Conservation (phyloP, 2,888 invertebrate genomes). For the Allygus modestus region DNA sequence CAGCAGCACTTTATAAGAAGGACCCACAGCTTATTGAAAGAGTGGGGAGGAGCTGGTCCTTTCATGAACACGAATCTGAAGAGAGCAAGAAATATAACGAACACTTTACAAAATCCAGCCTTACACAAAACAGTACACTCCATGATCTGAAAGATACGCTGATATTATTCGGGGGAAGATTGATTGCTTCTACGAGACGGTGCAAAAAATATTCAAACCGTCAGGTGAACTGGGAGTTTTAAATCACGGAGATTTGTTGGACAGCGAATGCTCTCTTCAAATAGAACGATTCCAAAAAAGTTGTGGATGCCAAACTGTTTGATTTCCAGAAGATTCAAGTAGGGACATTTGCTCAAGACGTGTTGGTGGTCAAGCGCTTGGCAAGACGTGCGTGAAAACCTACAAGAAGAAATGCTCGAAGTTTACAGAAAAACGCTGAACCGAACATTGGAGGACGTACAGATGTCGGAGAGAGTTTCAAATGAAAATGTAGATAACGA, state of each 20-base stretch:
- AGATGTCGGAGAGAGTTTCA: slow-evolving; percentile 10
- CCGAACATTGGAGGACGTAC: slow-evolving; percentile 10
- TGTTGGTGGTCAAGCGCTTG: slow-evolving; percentile 50
- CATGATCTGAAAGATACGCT: not conserved
- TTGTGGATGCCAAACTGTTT: slow-evolving; percentile 48
- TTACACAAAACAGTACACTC: not conserved
- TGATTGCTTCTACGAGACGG: not conserved
- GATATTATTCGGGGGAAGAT: slow-evolving; percentile 1
- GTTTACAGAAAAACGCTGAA: slow-evolving; percentile 59
- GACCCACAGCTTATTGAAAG: slow-evolving; percentile 15
- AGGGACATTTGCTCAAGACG: slow-evolving; percentile 60
- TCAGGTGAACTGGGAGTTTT: slow-evolving; percentile 52
- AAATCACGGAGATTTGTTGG: slow-evolving; percentile 63
- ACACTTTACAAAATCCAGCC: not conserved
- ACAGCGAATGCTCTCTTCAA: slow-evolving; percentile 65
- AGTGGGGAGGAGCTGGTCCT: not conserved
- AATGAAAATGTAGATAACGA: slow-evolving; percentile 26
- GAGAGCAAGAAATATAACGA: not conserved
- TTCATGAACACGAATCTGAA: not conserved
- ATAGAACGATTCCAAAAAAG: slow-evolving; percentile 44
- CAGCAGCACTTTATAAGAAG: not conserved
- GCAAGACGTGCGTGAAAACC: slow-evolving; percentile 49
- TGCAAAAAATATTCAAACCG: not conserved
- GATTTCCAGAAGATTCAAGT: slow-evolving; percentile 62
- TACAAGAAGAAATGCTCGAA: slow-evolving; percentile 43